Percentiles rank a stretch among this genome's conserved stretches.
Conservation (phyloP, 2,113 vertebrate genomes). For the Ictalurus furcatus region DNA sequence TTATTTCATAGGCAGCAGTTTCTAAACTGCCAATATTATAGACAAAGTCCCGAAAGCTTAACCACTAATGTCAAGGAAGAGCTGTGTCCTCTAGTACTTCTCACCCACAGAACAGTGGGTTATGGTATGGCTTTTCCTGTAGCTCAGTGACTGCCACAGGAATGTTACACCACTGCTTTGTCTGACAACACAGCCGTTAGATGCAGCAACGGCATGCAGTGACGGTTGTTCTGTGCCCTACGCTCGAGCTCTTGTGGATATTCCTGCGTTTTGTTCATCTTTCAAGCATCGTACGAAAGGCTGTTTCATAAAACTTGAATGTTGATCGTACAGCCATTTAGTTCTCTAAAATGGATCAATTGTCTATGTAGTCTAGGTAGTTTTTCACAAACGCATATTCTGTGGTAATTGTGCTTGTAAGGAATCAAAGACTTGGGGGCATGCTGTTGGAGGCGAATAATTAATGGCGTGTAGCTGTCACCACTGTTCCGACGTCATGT, state of each 20-base stretch:
- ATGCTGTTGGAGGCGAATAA: not conserved
- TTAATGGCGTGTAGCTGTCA: not conserved
- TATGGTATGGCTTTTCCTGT: slow-evolving; percentile 5
- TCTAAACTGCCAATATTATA: not conserved
- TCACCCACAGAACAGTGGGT: not conserved
- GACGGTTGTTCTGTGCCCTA: not conserved
- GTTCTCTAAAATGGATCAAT: too few relatives aligned
- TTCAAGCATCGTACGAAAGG: not conserved
- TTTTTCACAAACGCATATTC: not conserved
- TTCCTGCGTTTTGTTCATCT: not conserved
- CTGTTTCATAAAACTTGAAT: not conserved
- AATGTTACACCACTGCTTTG: slow-evolving; percentile 7
- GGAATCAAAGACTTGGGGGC: not conserved
- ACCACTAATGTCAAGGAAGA: not conserved
- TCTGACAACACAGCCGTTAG: not conserved
- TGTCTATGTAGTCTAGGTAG: too few relatives aligned
- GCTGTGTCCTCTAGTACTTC: not conserved
- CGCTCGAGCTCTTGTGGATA: not conserved
- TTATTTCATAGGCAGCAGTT: not conserved
- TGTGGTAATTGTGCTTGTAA: not conserved
- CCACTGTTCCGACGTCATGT: not conserved
- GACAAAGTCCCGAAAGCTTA: not conserved
- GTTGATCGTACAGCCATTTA: not conserved
- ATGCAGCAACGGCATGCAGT: not conserved
- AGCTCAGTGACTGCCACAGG: not conserved